A percentile compares a stretch with the other conserved stretches of the same genome.
Conservation (phyloP, 2,797 vertebrate species). For the Pagetopsis macropterus region DNA sequence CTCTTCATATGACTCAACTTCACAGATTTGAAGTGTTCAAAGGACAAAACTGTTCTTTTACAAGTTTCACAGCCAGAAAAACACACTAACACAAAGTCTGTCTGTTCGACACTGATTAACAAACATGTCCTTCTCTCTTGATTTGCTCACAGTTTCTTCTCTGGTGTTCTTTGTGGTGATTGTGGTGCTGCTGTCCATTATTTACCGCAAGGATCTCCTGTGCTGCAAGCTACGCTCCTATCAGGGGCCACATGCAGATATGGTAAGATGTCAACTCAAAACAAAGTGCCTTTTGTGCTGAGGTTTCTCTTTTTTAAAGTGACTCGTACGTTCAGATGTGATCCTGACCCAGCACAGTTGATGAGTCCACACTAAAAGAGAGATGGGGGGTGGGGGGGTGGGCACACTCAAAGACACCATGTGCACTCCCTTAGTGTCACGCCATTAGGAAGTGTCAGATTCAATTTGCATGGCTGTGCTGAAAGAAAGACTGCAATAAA, state of each 20-base stretch:
- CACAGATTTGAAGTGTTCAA: not conserved
- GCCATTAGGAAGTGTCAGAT: constrained; percentile 54
- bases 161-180: constrained; percentile 85
- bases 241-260: constrained; percentile 80
- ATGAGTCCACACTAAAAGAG: constrained; percentile 18
- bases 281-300: constrained; percentile 39
- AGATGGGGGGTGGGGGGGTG: not conserved
- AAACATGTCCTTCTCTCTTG: constrained; percentile 28
- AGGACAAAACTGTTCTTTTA: not conserved
- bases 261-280: constrained; percentile 71
- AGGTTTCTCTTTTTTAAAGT: constrained; percentile 12
- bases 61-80: not conserved
- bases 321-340: constrained; percentile 39
- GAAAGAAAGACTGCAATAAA: constrained; percentile 56
- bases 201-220: constrained; percentile 83
- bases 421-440: constrained; percentile 22
- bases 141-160: constrained; percentile 78
- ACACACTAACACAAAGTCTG: not conserved
- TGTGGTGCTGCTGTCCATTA: constrained; percentile 83
- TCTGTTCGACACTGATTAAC: constrained; percentile 23
- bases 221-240: constrained; percentile 87
- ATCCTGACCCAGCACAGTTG: constrained; percentile 14
- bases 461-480: constrained; percentile 63
- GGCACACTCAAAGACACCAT: constrained; percentile 12
- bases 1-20: constrained; percentile 2